These are phyloP conservation scores for Isichthys henryi DNA, from an alignment of 2,113 vertebrate species.

Conservation along the genomic window DNA sequence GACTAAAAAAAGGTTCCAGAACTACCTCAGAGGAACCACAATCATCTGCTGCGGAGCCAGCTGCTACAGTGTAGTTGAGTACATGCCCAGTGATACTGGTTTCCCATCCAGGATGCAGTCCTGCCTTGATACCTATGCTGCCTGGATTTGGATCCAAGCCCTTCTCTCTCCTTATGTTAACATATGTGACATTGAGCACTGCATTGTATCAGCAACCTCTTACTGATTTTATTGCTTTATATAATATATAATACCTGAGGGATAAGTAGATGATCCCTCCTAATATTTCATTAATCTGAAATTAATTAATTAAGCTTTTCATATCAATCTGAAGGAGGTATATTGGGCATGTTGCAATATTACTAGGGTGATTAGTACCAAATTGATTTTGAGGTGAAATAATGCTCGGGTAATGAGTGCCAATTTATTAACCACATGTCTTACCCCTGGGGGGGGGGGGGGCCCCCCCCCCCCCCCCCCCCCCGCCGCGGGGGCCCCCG, in stretches of 20 bases:
- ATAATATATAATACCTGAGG: background rate
- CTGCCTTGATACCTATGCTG: background rate
- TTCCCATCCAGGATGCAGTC: background rate
- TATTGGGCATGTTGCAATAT: background rate
- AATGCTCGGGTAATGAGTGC: background rate
- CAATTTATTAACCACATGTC: background rate
- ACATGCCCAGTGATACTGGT: background rate
- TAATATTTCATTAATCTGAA: no score
- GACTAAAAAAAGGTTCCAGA: no score
- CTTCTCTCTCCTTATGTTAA: background rate
- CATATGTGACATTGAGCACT: background rate
- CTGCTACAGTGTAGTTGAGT: background rate
- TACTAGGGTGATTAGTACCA: background rate
- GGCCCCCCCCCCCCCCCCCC: background rate
- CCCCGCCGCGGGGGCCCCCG: no score
- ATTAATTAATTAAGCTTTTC: no score
- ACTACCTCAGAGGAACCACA: background rate
- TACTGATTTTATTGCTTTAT: background rate
- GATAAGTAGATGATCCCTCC: background rate
- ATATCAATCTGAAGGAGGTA: background rate
- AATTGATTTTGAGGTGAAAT: background rate
- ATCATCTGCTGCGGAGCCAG: background rate
- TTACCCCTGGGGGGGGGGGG: no score
- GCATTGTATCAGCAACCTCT: background rate
- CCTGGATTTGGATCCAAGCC: background rate